A percentile compares a stretch with the other conserved stretches of the same genome.
Evolutionary conservation across 2,888 invertebrate species (phyloP).

Genomic region (Odontomyia ornata): DNA sequence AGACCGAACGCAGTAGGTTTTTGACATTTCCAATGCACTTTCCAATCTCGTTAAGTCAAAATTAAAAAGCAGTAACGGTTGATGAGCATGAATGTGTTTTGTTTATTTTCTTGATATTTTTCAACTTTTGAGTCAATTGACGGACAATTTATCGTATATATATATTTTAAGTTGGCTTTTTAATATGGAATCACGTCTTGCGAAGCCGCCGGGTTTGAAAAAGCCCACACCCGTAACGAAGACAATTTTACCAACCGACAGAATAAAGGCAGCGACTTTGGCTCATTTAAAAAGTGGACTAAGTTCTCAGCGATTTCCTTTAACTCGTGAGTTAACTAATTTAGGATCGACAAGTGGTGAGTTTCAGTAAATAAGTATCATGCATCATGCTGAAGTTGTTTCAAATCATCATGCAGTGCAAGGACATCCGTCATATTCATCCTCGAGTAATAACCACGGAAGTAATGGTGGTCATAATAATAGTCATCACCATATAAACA

Average conservation of each 20-base stretch:
- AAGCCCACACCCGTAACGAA: slow-evolving; percentile 55
- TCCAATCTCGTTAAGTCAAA: slow-evolving; percentile 1
- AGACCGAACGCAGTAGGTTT: neutral
- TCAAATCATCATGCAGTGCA: neutral
- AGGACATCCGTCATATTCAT: too few relatives aligned
- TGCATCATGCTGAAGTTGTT: neutral
- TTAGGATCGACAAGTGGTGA: slow-evolving; percentile 53
- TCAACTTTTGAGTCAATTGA: neutral
- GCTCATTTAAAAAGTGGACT: slow-evolving; percentile 30
- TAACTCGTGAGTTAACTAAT: slow-evolving; percentile 52
- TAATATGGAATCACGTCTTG: slow-evolving; percentile 66
- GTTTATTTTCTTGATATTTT: slow-evolving; percentile 24
- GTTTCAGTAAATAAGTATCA: slow-evolving; percentile 48
- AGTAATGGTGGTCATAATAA: too few relatives aligned
- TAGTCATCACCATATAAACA: too few relatives aligned
- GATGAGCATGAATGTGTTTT: neutral
- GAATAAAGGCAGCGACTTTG: slow-evolving; percentile 55
- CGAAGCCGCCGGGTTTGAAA: slow-evolving; percentile 61
- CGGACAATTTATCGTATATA: too few relatives aligned
- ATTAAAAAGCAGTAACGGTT: slow-evolving; percentile 42
- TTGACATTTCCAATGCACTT: neutral
- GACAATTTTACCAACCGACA: slow-evolving; percentile 59
- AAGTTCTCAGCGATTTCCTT: slow-evolving; percentile 48
- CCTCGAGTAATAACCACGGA: too few relatives aligned
- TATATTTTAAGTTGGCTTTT: neutral